Conservation (phyloP, 2,888 invertebrate genomes). For the Pammene fasciana region DNA sequence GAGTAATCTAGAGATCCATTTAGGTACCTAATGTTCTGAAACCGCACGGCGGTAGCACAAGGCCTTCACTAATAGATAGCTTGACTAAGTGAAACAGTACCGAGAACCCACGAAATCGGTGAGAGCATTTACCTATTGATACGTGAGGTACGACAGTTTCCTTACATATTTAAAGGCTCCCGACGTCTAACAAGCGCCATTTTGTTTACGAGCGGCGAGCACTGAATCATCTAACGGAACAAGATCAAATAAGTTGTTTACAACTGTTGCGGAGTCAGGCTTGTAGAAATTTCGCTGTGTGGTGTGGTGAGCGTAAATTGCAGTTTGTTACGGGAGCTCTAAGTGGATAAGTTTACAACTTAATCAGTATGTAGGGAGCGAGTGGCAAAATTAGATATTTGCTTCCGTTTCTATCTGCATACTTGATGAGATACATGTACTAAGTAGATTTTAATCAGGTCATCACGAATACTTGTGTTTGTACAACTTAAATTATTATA, state of each 20-base stretch:
- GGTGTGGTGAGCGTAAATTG: constrained; percentile 21
- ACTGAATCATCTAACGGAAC: constrained; percentile 21
- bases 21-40: constrained; percentile 61
- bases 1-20: constrained; percentile 63
- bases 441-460: too few relatives aligned
- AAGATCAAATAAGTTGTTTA: constrained; percentile 38
- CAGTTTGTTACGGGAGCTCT: constrained; percentile 20
- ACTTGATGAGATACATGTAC: background rate
- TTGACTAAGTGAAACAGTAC: constrained; percentile 63
- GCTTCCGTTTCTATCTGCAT: background rate
- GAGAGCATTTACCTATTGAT: constrained; percentile 43
- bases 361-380: constrained; percentile 4
- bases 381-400: constrained; percentile 2
- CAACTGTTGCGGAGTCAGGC: constrained; percentile 28
- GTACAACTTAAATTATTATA: too few relatives aligned
- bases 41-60: constrained; percentile 54
- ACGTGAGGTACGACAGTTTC: constrained; percentile 23
- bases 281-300: constrained; percentile 24
- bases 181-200: constrained; percentile 20
- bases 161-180: constrained; percentile 39
- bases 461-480: too few relatives aligned
- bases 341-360: constrained; percentile 30
- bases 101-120: constrained; percentile 51
- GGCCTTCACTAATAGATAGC: constrained; percentile 58
- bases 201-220: constrained; percentile 28